phyloP scores from a whole-genome alignment of 2,888 invertebrate species.

The Lepeophtheirus nordmannii region DNA sequence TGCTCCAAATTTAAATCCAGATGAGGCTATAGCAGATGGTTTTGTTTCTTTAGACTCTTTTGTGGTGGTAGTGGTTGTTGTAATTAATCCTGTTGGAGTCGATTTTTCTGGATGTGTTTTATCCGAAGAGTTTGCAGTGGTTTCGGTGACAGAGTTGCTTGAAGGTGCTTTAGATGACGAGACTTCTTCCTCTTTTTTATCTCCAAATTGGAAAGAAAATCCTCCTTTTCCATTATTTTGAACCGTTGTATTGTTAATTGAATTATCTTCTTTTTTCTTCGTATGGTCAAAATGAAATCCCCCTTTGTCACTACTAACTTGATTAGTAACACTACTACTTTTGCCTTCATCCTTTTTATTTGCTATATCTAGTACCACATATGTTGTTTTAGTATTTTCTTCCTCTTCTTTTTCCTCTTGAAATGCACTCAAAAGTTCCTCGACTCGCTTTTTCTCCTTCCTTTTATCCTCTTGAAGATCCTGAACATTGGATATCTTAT shows the following conservation, averaged over 20 bases:
- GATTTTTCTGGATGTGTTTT: background rate
- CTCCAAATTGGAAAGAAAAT: too few relatives aligned
- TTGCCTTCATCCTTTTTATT: too few relatives aligned
- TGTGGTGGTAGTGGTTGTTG: too few relatives aligned
- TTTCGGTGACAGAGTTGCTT: background rate
- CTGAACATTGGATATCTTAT: slow-evolving; percentile 1
- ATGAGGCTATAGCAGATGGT: background rate
- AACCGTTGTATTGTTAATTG: too few relatives aligned
- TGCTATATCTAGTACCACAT: too few relatives aligned
- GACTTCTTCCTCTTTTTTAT: background rate
- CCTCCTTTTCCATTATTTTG: too few relatives aligned
- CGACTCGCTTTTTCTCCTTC: background rate
- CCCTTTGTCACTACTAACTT: too few relatives aligned
- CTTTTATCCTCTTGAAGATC: slow-evolving; percentile 1
- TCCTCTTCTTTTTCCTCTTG: background rate
- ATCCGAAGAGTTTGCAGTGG: background rate
- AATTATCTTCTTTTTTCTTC: too few relatives aligned
- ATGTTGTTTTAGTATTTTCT: background rate
- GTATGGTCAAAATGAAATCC: too few relatives aligned
- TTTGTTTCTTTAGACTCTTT: too few relatives aligned
- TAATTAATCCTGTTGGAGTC: too few relatives aligned
- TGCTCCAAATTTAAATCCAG: background rate
- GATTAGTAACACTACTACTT: too few relatives aligned
- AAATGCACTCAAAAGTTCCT: slow-evolving; percentile 10
- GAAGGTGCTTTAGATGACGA: background rate